Evolutionary conservation across 2,113 vertebrate genomes (phyloP), one percentile per base, ranked within the genome.

Genomic region (Psophia crepitans): DNA sequence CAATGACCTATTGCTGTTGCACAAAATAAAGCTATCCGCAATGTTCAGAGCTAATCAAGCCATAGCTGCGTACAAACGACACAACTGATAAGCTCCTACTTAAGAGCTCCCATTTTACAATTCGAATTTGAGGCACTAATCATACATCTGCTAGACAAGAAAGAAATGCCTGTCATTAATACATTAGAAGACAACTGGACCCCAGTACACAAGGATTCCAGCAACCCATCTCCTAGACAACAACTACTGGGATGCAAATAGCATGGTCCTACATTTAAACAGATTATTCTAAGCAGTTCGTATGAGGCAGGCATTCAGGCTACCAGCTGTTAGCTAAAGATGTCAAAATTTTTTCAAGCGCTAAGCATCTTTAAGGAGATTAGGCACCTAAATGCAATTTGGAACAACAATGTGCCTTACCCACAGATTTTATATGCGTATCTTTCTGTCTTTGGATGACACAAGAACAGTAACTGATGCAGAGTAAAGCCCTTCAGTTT

Each of bases 1-100:
- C 79, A 90, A 46, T 83, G 84, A 94, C 91, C 63, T 82, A 76
- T 78, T 6, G 12, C 63, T 46, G 48, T 28, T 43, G 83, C 17
- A 68, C 44, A 87, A 89, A 96, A 96, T 41, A 89, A 91, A 96
- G 74, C 57, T 41, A 89, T 71, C 61, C n/a, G 37, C 82, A 73
- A 35, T 6, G 26, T 74, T 83, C 78, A 88, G 81, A 80, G 60
- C 30, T 79, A 83, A 93, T 79, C 74, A 48, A 54, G 63, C 53
- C 44, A 27, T 13, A 61, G 71, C 51, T 88, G 87, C 43, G 64
- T 7, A 57, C 19, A 53, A 77, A 90, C 95, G 33, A 84, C 20
- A 66, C 8, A 79, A 83, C 22, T 5, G 5, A 70, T 39, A 68
- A 92, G 71, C 66, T 76, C 46, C 49, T 54, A 44, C 68, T 91